Evolutionary conservation across 1,140 invertebrate genomes (phyloP), one percentile per base, ranked within the genome.

Genomic region (Bombus breviceps): DNA sequence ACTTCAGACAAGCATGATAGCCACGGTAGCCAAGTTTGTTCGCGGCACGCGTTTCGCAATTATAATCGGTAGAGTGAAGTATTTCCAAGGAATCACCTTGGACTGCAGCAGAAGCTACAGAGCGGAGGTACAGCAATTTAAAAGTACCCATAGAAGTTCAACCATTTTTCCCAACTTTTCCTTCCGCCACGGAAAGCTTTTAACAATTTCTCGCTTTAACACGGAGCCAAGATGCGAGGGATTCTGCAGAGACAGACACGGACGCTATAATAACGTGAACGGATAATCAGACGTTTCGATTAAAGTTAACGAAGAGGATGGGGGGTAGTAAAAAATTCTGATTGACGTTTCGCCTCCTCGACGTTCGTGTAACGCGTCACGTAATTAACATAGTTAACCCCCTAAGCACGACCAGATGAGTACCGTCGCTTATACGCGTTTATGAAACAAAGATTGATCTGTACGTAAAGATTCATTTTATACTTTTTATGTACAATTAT

Each of bases 101-200:
- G 37, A 28, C 37, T 72, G n/a, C 13, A 66, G 18, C 34, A 34
- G 66, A 25, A 68, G 34, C 66, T 37, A 10, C 59, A n/a, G 28
- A 34, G 32, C 41, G n/a, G 3, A 41, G 15, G 15, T 15, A 37
- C 37, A 28, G 8, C 74, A 57, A 77, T 59, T 77, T 77, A 59
- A 62, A 77, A 77, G 75, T 77, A n/a, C 57, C 28, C 75, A 4
- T 10, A n/a, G 18, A 62, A 62, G 34, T 62, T 62, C 37, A 78
- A 78, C 41, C 32, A 78, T 78, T 64, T 78, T 78, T 64, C 59
- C 10, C 66, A 68, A 68, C 32, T 68, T 68, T 68, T 32, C 18
- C 34, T 68, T 68, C 34, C 18, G 34, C 18, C 8, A 10, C 22
- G 18, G 22, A 68, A 37, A 37, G 18, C 66, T 68, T 68, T 68